Percentiles rank a stretch among this genome's conserved stretches.
phyloP scores from a whole-genome alignment of 2,888 invertebrate species.

The Melipona bicolor region DNA sequence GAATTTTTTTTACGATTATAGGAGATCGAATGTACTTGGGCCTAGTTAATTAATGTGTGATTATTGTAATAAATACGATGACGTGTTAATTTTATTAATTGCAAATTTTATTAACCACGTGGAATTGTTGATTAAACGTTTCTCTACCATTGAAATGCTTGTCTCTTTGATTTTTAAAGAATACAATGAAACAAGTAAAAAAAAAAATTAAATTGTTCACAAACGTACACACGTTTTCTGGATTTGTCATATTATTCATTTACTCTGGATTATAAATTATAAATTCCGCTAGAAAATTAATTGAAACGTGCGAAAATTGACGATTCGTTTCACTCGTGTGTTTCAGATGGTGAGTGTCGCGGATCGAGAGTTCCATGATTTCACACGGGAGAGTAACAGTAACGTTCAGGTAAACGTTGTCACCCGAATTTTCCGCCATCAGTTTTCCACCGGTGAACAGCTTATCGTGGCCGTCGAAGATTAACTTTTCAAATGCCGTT shows the following conservation, averaged over 20 bases:
- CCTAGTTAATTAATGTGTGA: too few species aligned
- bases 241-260: not conserved
- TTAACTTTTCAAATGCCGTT: slow-evolving; percentile 28
- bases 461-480: not conserved
- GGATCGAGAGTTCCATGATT: not conserved
- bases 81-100: too few species aligned
- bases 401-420: slow-evolving; percentile 13
- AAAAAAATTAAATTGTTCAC: not conserved
- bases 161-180: not conserved
- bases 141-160: not conserved
- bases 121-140: not conserved
- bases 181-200: not conserved
- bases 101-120: not conserved
- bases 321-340: slow-evolving; percentile 56
- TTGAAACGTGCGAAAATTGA: not conserved
- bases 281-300: not conserved
- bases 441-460: not conserved
- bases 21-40: too few species aligned
- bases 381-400: not conserved
- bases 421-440: not conserved
- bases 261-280: not conserved
- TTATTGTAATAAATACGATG: too few species aligned
- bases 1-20: too few species aligned
- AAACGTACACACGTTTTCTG: not conserved
- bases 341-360: slow-evolving; percentile 75